Evolutionary conservation across 2,113 vertebrate genomes (phyloP), one percentile per base, ranked within the genome.

Genomic region (Apteryx owenii): DNA sequence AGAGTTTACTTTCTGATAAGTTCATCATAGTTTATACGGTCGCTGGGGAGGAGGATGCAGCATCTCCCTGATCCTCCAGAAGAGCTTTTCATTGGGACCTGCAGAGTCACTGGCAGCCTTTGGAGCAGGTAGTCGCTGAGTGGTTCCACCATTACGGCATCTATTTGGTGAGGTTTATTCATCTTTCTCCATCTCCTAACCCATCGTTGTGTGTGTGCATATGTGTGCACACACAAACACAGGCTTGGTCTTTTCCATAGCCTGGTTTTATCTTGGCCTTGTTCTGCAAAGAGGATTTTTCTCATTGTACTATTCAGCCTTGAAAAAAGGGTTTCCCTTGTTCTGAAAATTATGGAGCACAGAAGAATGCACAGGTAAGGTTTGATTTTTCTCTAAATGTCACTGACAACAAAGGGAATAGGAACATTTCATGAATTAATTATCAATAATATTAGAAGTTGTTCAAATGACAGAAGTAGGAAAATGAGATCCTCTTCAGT

Each of bases 121-220:
- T 78, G 80, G 71, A 79, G 23, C 42, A 71, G 56, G 36, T 75
- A 54, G 19, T 6, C 0, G 1, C 10, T 65, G 42, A 9, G 0
- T 1, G 19, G 18, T 17, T 76, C 46, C 40, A 40, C 44, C 81
- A 17, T 56, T 31, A 3, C 15, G 23, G 2, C 65, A 10, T 15
- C 21, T 18, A 8, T 73, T 61, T 78, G 22, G 17, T 40, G 40
- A 44, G 42, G 40, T 10, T 3, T 86, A 65, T 80, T 81, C 14
- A 25, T 16, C 44, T 46, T 13, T 19, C 42, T 85, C 90, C 15
- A 4, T 42, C 56, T 58, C 56, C 5, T 53, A 54, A 20, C 48
- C 69, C 9, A 13, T 72, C 25, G 12, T 14, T 7, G 0, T 65
- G 3, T 31, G 20, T 2, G 1, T 40, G 6, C 12, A 2, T 48